Evolutionary conservation across 2,888 invertebrate genomes (phyloP).

Genomic region (Drosophila robusta): DNA sequence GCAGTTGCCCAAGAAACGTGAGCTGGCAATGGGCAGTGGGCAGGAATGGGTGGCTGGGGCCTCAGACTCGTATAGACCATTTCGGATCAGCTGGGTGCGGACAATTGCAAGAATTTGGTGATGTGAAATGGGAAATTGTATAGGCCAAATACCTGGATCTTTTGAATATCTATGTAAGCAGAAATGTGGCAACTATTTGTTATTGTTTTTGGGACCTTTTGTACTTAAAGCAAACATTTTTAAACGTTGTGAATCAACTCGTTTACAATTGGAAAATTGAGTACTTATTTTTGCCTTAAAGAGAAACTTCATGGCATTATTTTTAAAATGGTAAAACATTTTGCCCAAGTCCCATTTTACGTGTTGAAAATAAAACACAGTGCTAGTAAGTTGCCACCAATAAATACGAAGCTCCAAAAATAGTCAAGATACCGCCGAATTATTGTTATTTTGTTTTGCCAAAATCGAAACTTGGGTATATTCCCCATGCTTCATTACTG

Average conservation of each 20-base stretch:
- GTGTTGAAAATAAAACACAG: too few species aligned
- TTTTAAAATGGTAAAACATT: too few species aligned
- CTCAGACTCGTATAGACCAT: background rate
- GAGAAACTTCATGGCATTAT: too few species aligned
- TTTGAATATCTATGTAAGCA: slow-evolving; percentile 24
- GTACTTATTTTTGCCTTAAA: background rate
- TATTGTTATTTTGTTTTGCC: background rate
- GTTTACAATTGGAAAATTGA: background rate
- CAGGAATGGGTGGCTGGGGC: background rate
- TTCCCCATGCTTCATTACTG: slow-evolving; percentile 17
- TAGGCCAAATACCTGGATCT: slow-evolving; percentile 32
- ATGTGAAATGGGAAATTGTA: slow-evolving; percentile 31
- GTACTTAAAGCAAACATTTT: background rate
- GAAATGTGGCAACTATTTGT: slow-evolving; percentile 46
- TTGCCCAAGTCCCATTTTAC: too few species aligned
- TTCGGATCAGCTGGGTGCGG: slow-evolving; percentile 28
- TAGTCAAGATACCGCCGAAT: background rate
- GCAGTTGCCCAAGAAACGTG: slow-evolving; percentile 28
- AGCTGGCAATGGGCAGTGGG: background rate
- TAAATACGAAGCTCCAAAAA: background rate
- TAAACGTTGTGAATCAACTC: background rate
- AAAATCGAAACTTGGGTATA: background rate
- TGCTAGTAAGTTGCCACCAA: too few species aligned
- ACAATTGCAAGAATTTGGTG: slow-evolving; percentile 28
- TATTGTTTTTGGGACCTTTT: background rate